Conservation (phyloP, 2,888 invertebrate genomes). For the Polydrusus cervinus region DNA sequence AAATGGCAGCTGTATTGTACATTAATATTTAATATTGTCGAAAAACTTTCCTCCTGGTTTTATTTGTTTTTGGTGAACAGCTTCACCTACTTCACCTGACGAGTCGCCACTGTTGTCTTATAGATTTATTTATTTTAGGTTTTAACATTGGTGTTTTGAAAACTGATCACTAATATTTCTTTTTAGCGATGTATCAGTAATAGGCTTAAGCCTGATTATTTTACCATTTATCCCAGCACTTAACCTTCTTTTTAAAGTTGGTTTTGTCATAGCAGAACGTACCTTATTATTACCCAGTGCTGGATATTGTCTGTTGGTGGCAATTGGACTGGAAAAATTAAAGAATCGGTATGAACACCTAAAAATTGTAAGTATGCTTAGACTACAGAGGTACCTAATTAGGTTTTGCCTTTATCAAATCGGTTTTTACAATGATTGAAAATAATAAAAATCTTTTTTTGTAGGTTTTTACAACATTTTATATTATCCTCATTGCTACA, state of each 20-base stretch:
- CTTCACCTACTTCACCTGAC: too few relatives aligned
- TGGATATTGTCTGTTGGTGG: conserved; percentile 84
- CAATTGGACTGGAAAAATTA: conserved; percentile 76
- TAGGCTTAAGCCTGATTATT: conserved; percentile 77
- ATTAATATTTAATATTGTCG: too few relatives aligned
- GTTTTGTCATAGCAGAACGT: conserved; percentile 93
- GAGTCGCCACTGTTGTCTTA: too few relatives aligned
- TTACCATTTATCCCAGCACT: conserved; percentile 90
- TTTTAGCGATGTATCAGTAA: conserved; percentile 67
- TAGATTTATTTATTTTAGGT: too few relatives aligned
- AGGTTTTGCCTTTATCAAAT: too few relatives aligned
- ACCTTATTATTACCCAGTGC: conserved; percentile 88
- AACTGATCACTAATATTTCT: not conserved
- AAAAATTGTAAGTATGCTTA: conserved; percentile 62
- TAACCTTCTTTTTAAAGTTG: conserved; percentile 89
- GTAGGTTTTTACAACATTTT: conserved; percentile 64
- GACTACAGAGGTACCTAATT: too few relatives aligned
- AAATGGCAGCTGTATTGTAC: too few relatives aligned
- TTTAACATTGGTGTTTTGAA: too few relatives aligned
- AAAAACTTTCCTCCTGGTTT: too few relatives aligned
- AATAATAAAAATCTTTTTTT: too few relatives aligned
- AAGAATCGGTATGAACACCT: conserved; percentile 55
- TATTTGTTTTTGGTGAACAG: too few relatives aligned
- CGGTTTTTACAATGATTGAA: too few relatives aligned
- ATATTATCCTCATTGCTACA: conserved; percentile 64